Evolutionary conservation across 2,113 vertebrate species (phyloP).

Genomic region (Pollimyrus isidori): DNA sequence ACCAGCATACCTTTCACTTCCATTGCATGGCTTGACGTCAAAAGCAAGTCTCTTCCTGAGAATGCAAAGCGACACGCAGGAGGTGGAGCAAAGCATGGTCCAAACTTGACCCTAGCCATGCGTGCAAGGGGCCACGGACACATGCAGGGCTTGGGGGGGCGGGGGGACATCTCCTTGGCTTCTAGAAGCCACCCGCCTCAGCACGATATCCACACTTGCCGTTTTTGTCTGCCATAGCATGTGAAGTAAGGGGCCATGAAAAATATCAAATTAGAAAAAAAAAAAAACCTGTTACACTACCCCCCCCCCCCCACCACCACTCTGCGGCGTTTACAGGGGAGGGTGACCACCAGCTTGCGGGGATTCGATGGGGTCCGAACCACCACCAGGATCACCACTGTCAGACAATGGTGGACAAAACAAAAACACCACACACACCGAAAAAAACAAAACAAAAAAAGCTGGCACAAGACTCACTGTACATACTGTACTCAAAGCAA

Average conservation of each 20-base stretch:
- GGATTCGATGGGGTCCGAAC: background rate
- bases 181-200: slow-evolving; percentile 14
- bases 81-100: background rate
- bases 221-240: background rate
- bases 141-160: too few species aligned
- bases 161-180: background rate
- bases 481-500: slow-evolving; percentile 94
- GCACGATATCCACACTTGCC: slow-evolving; percentile 30
- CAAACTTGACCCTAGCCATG: background rate
- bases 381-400: slow-evolving; percentile 21
- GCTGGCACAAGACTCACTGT: slow-evolving; percentile 86
- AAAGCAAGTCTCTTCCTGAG: background rate
- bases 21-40: background rate
- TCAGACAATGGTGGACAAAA: slow-evolving; percentile 34
- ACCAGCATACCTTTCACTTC: background rate
- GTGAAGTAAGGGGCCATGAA: background rate
- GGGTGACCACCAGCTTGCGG: background rate
- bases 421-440: background rate
- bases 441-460: slow-evolving; percentile 47
- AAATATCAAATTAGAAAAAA: background rate
- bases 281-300: background rate
- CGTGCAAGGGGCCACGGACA: background rate
- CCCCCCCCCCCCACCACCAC: background rate
- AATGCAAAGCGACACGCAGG: background rate
- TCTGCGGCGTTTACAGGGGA: slow-evolving; percentile 3